Evolutionary conservation across 53 echinoderm and acorn worm genomes (phyloP).

Genomic region (Paracentrotus lividus): DNA sequence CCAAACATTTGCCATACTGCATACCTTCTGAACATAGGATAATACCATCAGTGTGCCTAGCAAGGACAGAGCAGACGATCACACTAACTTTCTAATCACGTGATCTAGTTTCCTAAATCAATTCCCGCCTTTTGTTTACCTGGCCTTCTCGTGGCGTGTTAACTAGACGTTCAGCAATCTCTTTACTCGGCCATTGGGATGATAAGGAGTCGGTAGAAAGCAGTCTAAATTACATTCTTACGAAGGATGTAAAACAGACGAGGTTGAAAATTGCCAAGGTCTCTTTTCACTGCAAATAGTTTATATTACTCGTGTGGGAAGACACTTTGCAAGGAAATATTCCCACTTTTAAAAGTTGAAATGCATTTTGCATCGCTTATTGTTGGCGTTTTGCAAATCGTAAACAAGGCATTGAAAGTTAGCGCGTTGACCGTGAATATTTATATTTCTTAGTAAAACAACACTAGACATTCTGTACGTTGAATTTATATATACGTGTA

Average conservation of each 20-base stretch:
- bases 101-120: conserved; percentile 49
- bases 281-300: conserved; percentile 18
- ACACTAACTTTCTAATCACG: conserved; percentile 45
- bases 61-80: background rate
- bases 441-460: background rate
- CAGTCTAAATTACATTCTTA: conserved; percentile 7
- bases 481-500: background rate
- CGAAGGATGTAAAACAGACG: background rate
- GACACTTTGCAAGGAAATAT: background rate
- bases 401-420: too few species aligned
- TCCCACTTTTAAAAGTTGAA: background rate
- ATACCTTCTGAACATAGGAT: conserved; percentile 2
- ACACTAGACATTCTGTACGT: background rate
- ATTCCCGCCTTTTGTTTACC: conserved; percentile 26
- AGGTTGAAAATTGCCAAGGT: background rate
- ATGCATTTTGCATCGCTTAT: background rate
- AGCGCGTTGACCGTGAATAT: background rate
- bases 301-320: background rate
- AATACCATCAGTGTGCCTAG: conserved; percentile 23
- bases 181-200: background rate
- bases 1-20: background rate
- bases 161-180: background rate
- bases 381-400: background rate
- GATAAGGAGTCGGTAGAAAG: background rate
- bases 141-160: background rate